A percentile compares a stretch with the other conserved stretches of the same genome.
Evolutionary conservation across 2,797 vertebrate genomes (phyloP).

Genomic region (Percopsis omiscomaycus): DNA sequence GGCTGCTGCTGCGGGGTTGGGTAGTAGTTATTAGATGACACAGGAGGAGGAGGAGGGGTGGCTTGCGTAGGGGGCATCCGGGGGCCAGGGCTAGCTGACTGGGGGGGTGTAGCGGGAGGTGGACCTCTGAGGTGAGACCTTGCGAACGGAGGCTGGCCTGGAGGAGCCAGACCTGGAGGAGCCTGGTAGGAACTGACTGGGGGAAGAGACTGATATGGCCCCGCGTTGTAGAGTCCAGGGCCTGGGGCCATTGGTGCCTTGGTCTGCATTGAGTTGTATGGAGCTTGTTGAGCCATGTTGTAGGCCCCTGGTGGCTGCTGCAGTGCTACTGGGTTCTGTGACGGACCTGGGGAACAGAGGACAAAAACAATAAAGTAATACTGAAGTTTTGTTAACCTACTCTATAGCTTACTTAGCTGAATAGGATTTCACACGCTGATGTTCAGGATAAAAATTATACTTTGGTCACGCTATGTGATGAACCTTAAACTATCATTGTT

Average conservation of each 20-base stretch:
- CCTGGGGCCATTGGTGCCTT: conserved; percentile 78
- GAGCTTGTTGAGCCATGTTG: conserved; percentile 73
- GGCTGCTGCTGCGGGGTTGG: conserved; percentile 66
- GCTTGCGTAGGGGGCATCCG: conserved; percentile 74
- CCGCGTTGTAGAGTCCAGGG: conserved; percentile 78
- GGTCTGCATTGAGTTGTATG: conserved; percentile 74
- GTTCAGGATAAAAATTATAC: no score
- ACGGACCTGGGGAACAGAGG: conserved; percentile 80
- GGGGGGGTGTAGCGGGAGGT: conserved; percentile 67
- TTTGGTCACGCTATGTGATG: no score
- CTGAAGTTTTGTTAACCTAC: conserved; percentile 1
- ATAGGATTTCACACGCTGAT: not conserved
- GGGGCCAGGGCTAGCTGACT: conserved; percentile 69
- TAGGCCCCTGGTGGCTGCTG: conserved; percentile 80
- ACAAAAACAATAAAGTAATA: conserved; percentile 3
- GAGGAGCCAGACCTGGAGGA: conserved; percentile 61
- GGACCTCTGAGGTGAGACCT: conserved; percentile 74
- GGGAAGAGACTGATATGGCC: conserved; percentile 77
- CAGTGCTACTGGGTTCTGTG: conserved; percentile 79
- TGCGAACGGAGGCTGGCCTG: conserved; percentile 73
- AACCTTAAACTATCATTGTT: no score
- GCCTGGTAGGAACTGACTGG: conserved; percentile 74
- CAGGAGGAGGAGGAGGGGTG: conserved; percentile 73
- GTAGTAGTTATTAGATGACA: conserved; percentile 77
- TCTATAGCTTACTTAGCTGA: no score